phyloP scores from a whole-genome alignment of 2,888 invertebrate species.

The Heteromyza rotundicornis region DNA sequence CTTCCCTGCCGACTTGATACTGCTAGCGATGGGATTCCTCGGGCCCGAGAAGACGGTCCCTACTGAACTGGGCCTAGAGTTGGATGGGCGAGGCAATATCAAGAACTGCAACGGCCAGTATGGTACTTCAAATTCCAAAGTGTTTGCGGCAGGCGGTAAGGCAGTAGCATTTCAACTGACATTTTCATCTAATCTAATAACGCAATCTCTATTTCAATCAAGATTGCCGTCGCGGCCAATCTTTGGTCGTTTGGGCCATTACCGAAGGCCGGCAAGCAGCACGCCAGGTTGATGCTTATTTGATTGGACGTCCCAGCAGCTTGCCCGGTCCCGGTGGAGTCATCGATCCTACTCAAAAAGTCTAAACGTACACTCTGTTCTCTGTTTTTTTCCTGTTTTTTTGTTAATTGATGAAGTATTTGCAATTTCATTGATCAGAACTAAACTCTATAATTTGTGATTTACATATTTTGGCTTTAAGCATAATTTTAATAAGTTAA shows the following conservation, averaged over 20 bases:
- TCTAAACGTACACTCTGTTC: constrained; percentile 30
- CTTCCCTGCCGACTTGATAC: constrained; percentile 86
- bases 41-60: constrained; percentile 93
- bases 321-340: constrained; percentile 95
- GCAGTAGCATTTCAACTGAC: constrained; percentile 13
- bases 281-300: constrained; percentile 85
- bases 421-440: background rate
- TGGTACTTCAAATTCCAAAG: constrained; percentile 78
- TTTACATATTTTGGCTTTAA: too few species aligned
- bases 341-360: constrained; percentile 61
- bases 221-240: constrained; percentile 99
- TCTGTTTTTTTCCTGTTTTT: constrained; percentile 32
- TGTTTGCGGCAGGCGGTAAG: constrained; percentile 95
- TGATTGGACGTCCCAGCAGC: constrained; percentile 75
- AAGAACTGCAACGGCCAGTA: constrained; percentile 80
- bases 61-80: constrained; percentile 77
- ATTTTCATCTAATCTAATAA: background rate
- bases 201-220: constrained; percentile 22
- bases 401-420: background rate
- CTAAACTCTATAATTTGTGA: too few species aligned
- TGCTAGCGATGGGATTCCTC: constrained; percentile 98
- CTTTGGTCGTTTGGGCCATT: constrained; percentile 98
- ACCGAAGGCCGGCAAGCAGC: constrained; percentile 98
- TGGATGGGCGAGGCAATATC: constrained; percentile 93
- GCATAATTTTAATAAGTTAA: too few species aligned